These are phyloP conservation scores for Eulemur albifrons DNA, from an alignment of 2,797 vertebrate genomes.

Conservation along the genomic window DNA sequence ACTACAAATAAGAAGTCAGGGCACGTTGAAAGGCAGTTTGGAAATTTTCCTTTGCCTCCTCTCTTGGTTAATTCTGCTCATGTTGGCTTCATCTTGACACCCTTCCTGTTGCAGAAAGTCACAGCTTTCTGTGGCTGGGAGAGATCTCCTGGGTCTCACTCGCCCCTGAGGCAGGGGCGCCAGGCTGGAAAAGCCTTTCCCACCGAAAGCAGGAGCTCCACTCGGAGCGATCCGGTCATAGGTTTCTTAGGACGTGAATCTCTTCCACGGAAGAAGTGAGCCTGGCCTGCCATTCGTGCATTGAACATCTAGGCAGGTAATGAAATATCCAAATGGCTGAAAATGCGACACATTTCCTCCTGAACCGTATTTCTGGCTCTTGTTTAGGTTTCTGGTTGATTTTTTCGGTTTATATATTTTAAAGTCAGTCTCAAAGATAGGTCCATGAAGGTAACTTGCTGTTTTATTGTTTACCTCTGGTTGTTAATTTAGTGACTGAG, in stretches of 20 bases:
- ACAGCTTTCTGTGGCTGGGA: neutral
- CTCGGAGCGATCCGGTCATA: neutral
- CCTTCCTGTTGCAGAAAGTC: neutral
- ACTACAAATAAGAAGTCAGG: constrained; percentile 1
- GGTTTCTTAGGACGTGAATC: neutral
- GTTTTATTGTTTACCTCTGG: constrained; percentile 73
- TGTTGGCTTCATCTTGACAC: neutral
- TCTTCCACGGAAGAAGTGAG: neutral
- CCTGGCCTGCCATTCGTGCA: fast-evolving
- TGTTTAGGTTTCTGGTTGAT: constrained; percentile 25
- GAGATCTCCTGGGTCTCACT: neutral
- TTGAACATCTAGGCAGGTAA: neutral
- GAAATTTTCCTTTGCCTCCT: constrained; percentile 1
- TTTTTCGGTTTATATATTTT: constrained; percentile 57
- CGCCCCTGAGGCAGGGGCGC: neutral
- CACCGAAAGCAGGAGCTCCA: neutral
- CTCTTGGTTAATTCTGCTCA: neutral
- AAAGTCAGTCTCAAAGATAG: constrained; percentile 65
- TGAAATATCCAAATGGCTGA: neutral
- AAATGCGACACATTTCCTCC: neutral
- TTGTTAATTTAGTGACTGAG: constrained; percentile 65
- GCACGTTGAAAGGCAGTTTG: neutral
- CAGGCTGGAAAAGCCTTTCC: neutral
- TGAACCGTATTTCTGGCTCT: constrained; percentile 43
- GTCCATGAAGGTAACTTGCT: constrained; percentile 63